Conservation (phyloP, 2,888 invertebrate genomes). For the Orthosia gothica region DNA sequence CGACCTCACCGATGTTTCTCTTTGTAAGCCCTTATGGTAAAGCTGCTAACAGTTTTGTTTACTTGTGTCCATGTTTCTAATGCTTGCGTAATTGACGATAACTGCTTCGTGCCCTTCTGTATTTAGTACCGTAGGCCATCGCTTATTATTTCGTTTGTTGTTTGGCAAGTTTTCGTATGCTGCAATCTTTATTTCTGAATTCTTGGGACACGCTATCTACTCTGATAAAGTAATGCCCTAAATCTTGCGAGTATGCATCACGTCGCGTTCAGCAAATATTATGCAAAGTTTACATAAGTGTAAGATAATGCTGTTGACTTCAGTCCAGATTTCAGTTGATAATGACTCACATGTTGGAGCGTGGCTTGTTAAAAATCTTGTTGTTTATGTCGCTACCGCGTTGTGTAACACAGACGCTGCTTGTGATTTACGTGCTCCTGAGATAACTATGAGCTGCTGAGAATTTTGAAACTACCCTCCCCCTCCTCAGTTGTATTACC, state of each 20-base stretch:
- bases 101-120: constrained; percentile 77
- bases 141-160: constrained; percentile 73
- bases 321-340: constrained; percentile 66
- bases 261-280: constrained; percentile 66
- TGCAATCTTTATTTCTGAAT: constrained; percentile 47
- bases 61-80: constrained; percentile 68
- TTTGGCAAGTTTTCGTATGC: constrained; percentile 68
- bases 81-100: constrained; percentile 79
- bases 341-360: constrained; percentile 68
- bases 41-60: constrained; percentile 80
- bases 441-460: constrained; percentile 71
- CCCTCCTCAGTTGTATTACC: constrained; percentile 57
- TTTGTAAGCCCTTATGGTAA: constrained; percentile 75
- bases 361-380: constrained; percentile 69
- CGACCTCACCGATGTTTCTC: constrained; percentile 64
- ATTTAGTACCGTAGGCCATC: constrained; percentile 72
- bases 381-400: constrained; percentile 69
- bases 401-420: constrained; percentile 74
- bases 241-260: constrained; percentile 61
- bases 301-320: constrained; percentile 67
- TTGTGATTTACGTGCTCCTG: constrained; percentile 74
- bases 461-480: constrained; percentile 64
- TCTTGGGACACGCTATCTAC: constrained; percentile 50
- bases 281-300: constrained; percentile 69
- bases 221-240: constrained; percentile 64